Percentiles rank a stretch among this genome's conserved stretches.
These are phyloP conservation scores for Temnothorax ravouxi DNA, from an alignment of 2,888 invertebrate species.

Conservation along the genomic window DNA sequence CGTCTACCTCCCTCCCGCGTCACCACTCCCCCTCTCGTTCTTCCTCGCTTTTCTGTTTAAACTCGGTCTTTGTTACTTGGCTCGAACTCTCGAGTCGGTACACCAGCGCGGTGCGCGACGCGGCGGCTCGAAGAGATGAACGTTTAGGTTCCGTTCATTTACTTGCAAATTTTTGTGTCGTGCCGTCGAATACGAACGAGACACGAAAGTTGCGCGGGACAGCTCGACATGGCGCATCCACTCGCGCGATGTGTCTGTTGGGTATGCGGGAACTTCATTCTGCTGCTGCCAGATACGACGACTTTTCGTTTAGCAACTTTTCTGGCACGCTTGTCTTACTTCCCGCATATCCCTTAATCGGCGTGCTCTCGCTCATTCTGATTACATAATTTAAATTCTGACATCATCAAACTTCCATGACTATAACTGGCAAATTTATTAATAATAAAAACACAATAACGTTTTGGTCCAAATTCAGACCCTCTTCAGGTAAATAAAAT, in stretches of 20 bases:
- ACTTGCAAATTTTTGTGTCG: constrained; percentile 73
- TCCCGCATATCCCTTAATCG: not conserved
- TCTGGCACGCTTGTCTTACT: constrained; percentile 29
- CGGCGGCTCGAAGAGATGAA: constrained; percentile 61
- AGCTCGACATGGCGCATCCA: constrained; percentile 59
- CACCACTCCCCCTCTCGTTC: constrained; percentile 17
- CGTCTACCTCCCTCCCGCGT: constrained; percentile 21
- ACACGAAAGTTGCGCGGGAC: constrained; percentile 53
- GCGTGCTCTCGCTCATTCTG: not conserved
- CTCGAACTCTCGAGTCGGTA: constrained; percentile 62
- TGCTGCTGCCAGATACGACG: constrained; percentile 61
- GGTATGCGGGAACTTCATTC: constrained; percentile 61
- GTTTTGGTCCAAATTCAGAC: too few relatives aligned
- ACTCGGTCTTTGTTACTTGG: constrained; percentile 67
- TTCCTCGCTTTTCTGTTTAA: constrained; percentile 43
- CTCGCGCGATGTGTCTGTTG: constrained; percentile 66
- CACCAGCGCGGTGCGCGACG: not conserved
- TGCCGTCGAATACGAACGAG: constrained; percentile 64
- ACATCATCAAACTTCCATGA: too few relatives aligned
- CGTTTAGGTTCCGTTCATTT: constrained; percentile 69
- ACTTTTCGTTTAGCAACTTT: constrained; percentile 57
- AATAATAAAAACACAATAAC: too few relatives aligned
- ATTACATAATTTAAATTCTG: constrained; percentile 13
- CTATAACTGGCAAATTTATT: too few relatives aligned
- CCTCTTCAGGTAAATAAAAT: too few relatives aligned